A percentile compares a stretch with the other conserved stretches of the same genome.
Evolutionary conservation across 2,113 vertebrate species (phyloP).

Genomic region (Trogon surrucura): DNA sequence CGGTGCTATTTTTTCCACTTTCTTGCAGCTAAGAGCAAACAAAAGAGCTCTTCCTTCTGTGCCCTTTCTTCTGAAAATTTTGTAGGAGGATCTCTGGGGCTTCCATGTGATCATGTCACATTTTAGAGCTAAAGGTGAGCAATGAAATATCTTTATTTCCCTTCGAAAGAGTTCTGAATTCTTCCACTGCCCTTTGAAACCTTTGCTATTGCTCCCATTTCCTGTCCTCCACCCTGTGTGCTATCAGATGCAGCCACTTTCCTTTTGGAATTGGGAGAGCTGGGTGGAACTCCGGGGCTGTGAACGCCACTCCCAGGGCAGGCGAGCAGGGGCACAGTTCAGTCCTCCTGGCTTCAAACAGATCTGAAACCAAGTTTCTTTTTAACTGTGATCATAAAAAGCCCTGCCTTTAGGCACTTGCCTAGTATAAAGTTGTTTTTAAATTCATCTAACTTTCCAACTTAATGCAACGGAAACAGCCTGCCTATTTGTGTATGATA

Average conservation of each 20-base stretch:
- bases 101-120: accelerated
- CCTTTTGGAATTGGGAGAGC: background rate
- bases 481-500: background rate
- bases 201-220: background rate
- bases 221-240: background rate
- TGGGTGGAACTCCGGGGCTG: background rate
- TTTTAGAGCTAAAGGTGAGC: background rate
- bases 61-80: background rate
- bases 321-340: background rate
- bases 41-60: background rate
- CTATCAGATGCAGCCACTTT: background rate
- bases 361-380: background rate
- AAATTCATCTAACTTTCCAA: background rate
- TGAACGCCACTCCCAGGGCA: background rate
- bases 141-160: background rate
- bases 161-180: background rate
- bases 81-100: background rate
- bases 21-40: background rate
- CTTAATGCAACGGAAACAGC: background rate
- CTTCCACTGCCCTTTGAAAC: background rate
- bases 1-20: background rate
- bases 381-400: background rate
- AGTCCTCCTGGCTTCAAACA: background rate
- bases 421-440: background rate
- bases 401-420: background rate